Evolutionary conservation across 2,888 invertebrate genomes (phyloP), one percentile per base, ranked within the genome.

Genomic region (Harpalus rufipes): DNA sequence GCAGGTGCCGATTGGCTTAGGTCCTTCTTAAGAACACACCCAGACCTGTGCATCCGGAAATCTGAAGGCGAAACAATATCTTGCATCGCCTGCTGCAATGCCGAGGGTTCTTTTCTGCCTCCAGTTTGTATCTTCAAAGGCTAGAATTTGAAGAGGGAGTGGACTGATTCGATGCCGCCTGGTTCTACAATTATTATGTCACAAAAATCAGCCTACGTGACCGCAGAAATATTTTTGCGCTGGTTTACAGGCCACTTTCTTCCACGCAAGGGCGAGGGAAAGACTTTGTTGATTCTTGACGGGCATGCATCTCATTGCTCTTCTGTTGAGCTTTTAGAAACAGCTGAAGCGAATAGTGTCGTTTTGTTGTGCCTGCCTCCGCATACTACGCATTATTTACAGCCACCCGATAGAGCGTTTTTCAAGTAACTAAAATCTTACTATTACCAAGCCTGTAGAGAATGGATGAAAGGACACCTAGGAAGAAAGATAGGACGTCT

Each of bases 211-310:
- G 86, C 86, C 12, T 88, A 86, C 81, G 84, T 87, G 7, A 88
- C 85, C 74, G 85, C 85, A 7, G 86, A 86, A n/a, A n/a, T n/a
- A n/a, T n/a, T n/a, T n/a, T n/a, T n/a, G n/a, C n/a, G n/a, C n/a
- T n/a, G n/a, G n/a, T 78, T 88, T 7, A 81, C 86, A 85, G 86
- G 87, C n/a, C 86, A 87, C 81, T 90, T 89, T 85, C 7, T 88
- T 14, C 89, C 89, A 1, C 82, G 87, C 56, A 89, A 89, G 86
- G 87, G 87, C 14, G 51, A 84, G 3, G 89, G 89, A 59, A 88
- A 86, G 86, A 86, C 87, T 18, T n/a, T 89, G 10, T 74, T 89
- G 18, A 86, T 89, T 81, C 78, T 89, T 7, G 89, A 90, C 86
- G 89, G 89, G 1, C 89, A 89, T 81, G 18, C 87, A n/a, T 87